A percentile compares a stretch with the other conserved stretches of the same genome.
Conservation (phyloP, 2,888 invertebrate species). For the Leucophenga montana region DNA sequence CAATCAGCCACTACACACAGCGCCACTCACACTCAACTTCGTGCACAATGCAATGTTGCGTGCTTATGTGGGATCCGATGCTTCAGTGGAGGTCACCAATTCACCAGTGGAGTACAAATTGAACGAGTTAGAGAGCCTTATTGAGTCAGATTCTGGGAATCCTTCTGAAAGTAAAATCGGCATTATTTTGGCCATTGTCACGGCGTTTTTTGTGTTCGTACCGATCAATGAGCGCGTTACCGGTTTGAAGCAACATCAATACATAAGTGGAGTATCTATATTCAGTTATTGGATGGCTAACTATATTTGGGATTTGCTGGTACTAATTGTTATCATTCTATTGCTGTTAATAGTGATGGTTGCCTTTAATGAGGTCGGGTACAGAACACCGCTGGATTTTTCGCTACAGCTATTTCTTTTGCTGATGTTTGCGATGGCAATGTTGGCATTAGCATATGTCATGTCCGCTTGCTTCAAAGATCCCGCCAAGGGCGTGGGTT, state of each 20-base stretch:
- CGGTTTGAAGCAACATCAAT: conserved; percentile 81
- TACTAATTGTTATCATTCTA: conserved; percentile 73
- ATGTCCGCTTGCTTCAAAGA: background rate
- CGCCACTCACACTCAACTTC: conserved; percentile 40
- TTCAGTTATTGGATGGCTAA: conserved; percentile 81
- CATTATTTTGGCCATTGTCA: conserved; percentile 66
- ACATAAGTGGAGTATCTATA: conserved; percentile 80
- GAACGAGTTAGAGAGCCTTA: conserved; percentile 36
- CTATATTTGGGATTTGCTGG: conserved; percentile 74
- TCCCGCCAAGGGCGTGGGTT: background rate
- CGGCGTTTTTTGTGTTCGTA: conserved; percentile 76
- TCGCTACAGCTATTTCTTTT: background rate
- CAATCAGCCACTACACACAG: conserved; percentile 35
- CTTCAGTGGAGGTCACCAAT: conserved; percentile 74
- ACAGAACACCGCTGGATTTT: background rate
- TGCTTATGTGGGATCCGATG: background rate
- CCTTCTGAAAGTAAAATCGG: no score
- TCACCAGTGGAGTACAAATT: conserved; percentile 79
- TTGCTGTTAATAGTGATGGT: background rate
- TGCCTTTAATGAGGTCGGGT: background rate
- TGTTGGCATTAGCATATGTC: background rate
- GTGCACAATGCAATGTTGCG: conserved; percentile 43
- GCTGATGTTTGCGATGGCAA: background rate
- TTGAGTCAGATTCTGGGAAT: no score
- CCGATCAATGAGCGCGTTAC: conserved; percentile 77